Conservation (phyloP, 2,797 vertebrate genomes). For the Ctenopoma multispine region DNA sequence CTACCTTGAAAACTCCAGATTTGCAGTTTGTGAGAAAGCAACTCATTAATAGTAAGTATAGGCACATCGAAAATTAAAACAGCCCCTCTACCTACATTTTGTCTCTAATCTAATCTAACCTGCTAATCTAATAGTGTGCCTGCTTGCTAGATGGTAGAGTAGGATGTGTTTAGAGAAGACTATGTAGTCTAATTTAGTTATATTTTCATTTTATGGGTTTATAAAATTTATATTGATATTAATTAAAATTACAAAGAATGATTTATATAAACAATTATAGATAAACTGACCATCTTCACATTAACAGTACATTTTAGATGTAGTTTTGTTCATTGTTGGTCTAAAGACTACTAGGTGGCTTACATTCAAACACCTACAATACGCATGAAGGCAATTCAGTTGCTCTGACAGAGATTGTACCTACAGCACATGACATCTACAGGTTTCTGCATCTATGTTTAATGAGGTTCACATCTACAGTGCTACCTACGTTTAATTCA, state of each 20-base stretch:
- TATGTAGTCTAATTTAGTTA: neutral
- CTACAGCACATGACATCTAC: slow-evolving; percentile 21
- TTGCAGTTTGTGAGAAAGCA: slow-evolving; percentile 3
- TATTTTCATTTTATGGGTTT: neutral
- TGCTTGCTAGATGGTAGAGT: neutral
- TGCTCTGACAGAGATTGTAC: neutral
- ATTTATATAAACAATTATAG: slow-evolving; percentile 6
- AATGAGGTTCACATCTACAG: slow-evolving; percentile 32
- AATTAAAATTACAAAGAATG: slow-evolving; percentile 21
- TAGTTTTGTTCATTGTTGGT: neutral
- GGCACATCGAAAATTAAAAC: slow-evolving; percentile 9
- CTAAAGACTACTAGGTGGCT: neutral
- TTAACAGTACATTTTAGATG: slow-evolving; percentile 12
- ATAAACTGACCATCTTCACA: slow-evolving; percentile 3
- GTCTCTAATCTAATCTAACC: slow-evolving; percentile 4
- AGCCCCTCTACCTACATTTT: neutral
- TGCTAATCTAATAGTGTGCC: neutral
- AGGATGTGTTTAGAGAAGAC: neutral
- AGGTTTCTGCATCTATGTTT: slow-evolving; percentile 26
- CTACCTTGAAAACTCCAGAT: neutral
- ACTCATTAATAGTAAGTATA: neutral
- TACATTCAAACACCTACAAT: no score
- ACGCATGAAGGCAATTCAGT: no score
- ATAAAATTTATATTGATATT: no score
- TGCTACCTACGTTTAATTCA: slow-evolving; percentile 32